These are phyloP conservation scores for Portunus trituberculatus DNA, from an alignment of 1,140 invertebrate species.

Conservation along the genomic window DNA sequence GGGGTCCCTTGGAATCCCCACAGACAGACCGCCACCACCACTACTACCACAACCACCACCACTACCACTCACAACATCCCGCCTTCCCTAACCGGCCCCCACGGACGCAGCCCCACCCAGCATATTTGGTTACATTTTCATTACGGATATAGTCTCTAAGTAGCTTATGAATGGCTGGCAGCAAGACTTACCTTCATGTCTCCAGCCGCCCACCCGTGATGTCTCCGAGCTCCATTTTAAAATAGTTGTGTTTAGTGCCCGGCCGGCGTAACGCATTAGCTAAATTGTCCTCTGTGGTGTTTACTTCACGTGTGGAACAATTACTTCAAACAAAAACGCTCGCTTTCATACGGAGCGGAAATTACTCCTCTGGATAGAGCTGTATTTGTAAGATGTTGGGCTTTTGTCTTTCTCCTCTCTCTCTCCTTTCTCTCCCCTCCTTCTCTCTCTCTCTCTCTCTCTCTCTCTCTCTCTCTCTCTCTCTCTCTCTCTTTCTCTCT, in stretches of 20 bases:
- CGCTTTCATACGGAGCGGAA: constrained; percentile 57
- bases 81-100: neutral
- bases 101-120: neutral
- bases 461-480: neutral
- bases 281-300: constrained; percentile 52
- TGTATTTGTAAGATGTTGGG: constrained; percentile 50
- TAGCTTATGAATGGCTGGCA: constrained; percentile 2
- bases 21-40: too few relatives aligned
- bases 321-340: constrained; percentile 62
- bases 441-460: constrained; percentile 10
- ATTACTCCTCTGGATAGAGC: constrained; percentile 56
- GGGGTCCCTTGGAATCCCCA: too few relatives aligned
- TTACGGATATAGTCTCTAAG: constrained; percentile 22
- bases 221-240: constrained; percentile 29
- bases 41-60: neutral
- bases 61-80: neutral
- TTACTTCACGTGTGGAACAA: constrained; percentile 54
- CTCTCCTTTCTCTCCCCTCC: neutral
- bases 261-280: constrained; percentile 59
- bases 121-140: constrained; percentile 24
- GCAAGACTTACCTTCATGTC: constrained; percentile 1
- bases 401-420: neutral
- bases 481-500: neutral
- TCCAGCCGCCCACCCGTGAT: neutral
- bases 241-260: constrained; percentile 31